Percentiles rank a stretch among this genome's conserved stretches.
Evolutionary conservation across 2,797 vertebrate genomes (phyloP).

Genomic region (Miichthys miiuy): DNA sequence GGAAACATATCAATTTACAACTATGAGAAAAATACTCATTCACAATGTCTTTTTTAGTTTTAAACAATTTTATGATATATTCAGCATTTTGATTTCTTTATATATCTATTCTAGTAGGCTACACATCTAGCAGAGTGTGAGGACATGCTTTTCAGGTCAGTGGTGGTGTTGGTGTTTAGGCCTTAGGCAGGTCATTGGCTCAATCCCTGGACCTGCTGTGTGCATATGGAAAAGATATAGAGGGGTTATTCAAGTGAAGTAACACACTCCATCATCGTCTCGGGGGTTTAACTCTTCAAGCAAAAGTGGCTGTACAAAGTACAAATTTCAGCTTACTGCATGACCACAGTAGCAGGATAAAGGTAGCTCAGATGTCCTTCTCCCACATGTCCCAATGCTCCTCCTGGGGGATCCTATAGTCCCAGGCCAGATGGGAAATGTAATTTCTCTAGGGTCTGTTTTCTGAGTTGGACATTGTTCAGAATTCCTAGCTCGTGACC

Average conservation of each 20-base stretch:
- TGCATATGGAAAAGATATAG: slow-evolving; percentile 1
- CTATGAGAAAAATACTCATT: neutral
- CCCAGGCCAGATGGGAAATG: slow-evolving; percentile 2
- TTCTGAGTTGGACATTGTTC: no score
- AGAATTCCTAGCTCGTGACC: no score
- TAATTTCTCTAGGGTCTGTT: no score
- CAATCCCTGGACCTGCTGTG: slow-evolving; percentile 9
- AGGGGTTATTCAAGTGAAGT: slow-evolving; percentile 3
- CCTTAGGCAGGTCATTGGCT: neutral
- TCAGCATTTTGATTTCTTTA: neutral
- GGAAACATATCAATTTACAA: slow-evolving; percentile 6
- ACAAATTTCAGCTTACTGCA: neutral
- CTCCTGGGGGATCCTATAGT: neutral
- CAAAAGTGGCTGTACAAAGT: neutral
- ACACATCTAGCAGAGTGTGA: neutral
- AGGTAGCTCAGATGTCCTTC: neutral
- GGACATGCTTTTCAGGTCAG: slow-evolving; percentile 1
- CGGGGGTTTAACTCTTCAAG: neutral
- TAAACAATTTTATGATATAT: neutral
- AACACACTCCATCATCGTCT: neutral
- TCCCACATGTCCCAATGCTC: neutral
- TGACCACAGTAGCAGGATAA: neutral
- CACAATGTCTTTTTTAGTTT: neutral
- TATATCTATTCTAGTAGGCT: no score
- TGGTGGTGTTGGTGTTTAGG: neutral